Evolutionary conservation across 2,797 vertebrate species (phyloP), one percentile per base, ranked within the genome.

Genomic region (Sternarchorhynchus goeldii): DNA sequence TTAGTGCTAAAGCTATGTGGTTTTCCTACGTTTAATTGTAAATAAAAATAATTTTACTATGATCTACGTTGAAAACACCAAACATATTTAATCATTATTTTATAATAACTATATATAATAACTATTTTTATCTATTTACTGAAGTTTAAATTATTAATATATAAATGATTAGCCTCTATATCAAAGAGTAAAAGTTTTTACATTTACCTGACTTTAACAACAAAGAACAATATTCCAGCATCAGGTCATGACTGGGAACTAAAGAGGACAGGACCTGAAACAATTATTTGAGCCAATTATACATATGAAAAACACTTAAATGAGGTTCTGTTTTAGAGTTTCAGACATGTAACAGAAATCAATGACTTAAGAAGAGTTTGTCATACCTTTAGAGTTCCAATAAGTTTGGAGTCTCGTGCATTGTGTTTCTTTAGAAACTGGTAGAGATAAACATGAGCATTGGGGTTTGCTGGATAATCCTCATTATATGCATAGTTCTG

Each of bases 191-290:
- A 41, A 18, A 8, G 4, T 31, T 53, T 21, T 41, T 20, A 20
- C 1, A 71, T 59, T 85, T 89, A 94, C 93, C 88, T 72, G 90
- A 87, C 1, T 81, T 20, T 74, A 91, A 84, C 66, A 93, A 86
- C 4, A 92, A 80, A 29, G 64, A 31, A 59, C 79, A 92, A 82
- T 95, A 96, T 69, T 97, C 94, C 86, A 96, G 87, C 96, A 98
- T 98, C 79, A 98, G 83, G 79, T 94, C 93, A 73, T 99, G 97
- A 86, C 95, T 97, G 25, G 97, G 95, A 68, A 95, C 95, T 74
- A 92, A 86, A 1, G 84, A 56, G 63, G 91, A 89, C 77, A 99
- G 93, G 25, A 87, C 85, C 97, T 98, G 86, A n/a, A 86, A 86
- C 77, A 84, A 77, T 86, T 6, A 21, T 60, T 71, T n/a, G 68